These are phyloP conservation scores for Caenorhabditis macrosperma DNA, from an alignment of 2,888 invertebrate species.

Conservation along the genomic window DNA sequence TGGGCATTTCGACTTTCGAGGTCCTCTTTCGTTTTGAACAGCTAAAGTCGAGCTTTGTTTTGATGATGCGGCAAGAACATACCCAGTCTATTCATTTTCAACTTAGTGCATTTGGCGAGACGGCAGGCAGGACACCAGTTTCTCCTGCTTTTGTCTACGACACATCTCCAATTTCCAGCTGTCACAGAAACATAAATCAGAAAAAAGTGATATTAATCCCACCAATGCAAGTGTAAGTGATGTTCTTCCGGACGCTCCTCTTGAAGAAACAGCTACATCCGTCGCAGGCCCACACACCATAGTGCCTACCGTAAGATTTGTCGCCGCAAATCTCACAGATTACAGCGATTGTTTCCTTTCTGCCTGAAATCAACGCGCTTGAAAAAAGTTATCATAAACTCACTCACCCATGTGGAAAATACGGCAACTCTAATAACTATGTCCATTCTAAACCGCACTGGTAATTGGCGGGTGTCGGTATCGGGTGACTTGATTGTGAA, in stretches of 20 bases:
- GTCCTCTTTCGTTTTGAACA: conserved; percentile 90
- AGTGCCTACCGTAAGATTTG: conserved; percentile 86
- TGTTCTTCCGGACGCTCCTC: conserved; percentile 83
- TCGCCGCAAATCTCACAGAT: conserved; percentile 88
- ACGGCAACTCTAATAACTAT: conserved; percentile 8
- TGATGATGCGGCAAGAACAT: not conserved
- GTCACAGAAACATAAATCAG: conserved; percentile 14
- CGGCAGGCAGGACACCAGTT: conserved; percentile 93
- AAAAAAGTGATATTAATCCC: not conserved
- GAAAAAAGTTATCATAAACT: not conserved
- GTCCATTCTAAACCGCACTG: not conserved
- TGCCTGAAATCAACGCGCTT: conserved; percentile 26
- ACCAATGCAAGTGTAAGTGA: conserved; percentile 66
- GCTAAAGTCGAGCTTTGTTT: conserved; percentile 82
- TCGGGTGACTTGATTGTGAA: conserved; percentile 55
- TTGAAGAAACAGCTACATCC: conserved; percentile 94
- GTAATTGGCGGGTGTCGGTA: conserved; percentile 48
- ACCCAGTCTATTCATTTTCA: conserved; percentile 89
- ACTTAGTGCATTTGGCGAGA: conserved; percentile 87
- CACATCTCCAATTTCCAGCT: conserved; percentile 87
- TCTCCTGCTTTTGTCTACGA: conserved; percentile 88
- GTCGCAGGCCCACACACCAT: conserved; percentile 88
- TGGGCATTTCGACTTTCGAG: conserved; percentile 79
- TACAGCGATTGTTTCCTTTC: conserved; percentile 51
- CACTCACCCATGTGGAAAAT: conserved; percentile 44